A percentile compares a stretch with the other conserved stretches of the same genome.
phyloP scores from a whole-genome alignment of 2,797 vertebrate genomes.

The Carcharodon carcharias region DNA sequence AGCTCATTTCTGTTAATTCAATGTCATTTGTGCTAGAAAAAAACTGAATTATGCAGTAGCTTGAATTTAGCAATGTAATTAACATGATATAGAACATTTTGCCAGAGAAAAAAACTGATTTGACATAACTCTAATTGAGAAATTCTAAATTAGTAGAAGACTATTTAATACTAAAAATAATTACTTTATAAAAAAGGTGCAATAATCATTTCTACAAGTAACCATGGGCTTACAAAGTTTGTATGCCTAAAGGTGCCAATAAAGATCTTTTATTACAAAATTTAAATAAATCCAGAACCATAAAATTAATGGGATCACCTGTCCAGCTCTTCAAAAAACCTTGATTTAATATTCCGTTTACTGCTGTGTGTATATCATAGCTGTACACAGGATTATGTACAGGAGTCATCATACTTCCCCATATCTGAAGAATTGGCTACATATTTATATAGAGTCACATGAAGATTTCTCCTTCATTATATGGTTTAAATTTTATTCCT shows the following conservation, averaged over 20 bases:
- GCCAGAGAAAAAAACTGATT: background rate
- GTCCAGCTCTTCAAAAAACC: background rate
- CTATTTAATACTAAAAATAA: background rate
- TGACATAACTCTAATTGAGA: background rate
- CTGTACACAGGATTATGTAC: background rate
- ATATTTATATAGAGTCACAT: background rate
- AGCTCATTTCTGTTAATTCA: background rate
- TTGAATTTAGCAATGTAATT: background rate
- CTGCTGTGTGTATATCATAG: background rate
- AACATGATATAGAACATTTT: background rate
- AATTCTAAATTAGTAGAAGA: background rate
- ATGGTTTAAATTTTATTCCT: background rate
- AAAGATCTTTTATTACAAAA: background rate
- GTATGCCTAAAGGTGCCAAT: background rate
- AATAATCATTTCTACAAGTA: background rate
- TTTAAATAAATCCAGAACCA: background rate
- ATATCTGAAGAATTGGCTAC: background rate
- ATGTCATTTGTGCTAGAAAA: background rate
- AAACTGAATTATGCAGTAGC: background rate
- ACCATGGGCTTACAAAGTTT: background rate
- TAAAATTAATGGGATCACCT: background rate
- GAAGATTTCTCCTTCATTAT: background rate
- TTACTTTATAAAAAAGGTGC: background rate
- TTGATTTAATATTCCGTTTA: background rate
- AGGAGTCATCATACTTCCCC: background rate